Conservation (phyloP, 2,888 invertebrate genomes). For the Chloroclystis v-ata region DNA sequence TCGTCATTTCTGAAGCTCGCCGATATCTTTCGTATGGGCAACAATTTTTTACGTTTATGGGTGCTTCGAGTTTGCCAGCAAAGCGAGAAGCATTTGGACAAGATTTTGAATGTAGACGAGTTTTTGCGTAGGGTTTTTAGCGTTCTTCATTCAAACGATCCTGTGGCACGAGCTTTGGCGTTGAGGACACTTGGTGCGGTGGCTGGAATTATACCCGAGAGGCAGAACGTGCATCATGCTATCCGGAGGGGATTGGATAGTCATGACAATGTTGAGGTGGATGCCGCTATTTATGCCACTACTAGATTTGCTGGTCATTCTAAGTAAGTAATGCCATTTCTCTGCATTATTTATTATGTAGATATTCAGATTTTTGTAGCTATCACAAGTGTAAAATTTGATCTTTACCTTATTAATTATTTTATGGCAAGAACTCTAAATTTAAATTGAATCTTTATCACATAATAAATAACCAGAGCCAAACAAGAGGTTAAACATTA, state of each 20-base stretch:
- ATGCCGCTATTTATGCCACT: constrained; percentile 97
- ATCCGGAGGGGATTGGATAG: constrained; percentile 95
- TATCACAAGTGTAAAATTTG: too few relatives aligned
- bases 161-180: constrained; percentile 94
- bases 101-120: constrained; percentile 96
- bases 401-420: too few relatives aligned
- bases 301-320: constrained; percentile 96
- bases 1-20: constrained; percentile 96
- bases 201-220: constrained; percentile 94
- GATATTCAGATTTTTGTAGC: too few relatives aligned
- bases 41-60: constrained; percentile 94
- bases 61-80: constrained; percentile 95
- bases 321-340: constrained; percentile 75
- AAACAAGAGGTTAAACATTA: too few relatives aligned
- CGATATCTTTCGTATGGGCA: constrained; percentile 93
- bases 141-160: constrained; percentile 98
- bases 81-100: constrained; percentile 96
- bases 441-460: too few relatives aligned
- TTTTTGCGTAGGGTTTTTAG: constrained; percentile 90
- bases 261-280: constrained; percentile 96
- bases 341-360: neutral
- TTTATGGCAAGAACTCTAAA: neutral
- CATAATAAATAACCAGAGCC: too few relatives aligned
- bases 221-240: constrained; percentile 96
- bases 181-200: constrained; percentile 93